phyloP scores from a whole-genome alignment of 2,888 invertebrate genomes.

The Drosophila nr. fundita region DNA sequence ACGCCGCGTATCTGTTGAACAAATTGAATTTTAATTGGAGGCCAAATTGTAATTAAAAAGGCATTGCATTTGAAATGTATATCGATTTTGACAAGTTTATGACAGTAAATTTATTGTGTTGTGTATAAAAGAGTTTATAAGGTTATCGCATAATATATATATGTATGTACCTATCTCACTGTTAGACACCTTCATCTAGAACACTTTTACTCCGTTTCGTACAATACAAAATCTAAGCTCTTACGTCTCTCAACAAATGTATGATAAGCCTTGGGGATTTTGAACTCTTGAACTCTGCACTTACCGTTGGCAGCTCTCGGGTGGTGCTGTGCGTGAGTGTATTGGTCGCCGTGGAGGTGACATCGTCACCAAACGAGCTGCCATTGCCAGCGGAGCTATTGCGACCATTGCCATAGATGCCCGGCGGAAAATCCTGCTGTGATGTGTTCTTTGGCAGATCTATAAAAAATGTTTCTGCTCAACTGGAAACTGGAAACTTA shows the following conservation, averaged over 20 bases:
- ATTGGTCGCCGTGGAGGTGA: conserved; percentile 83
- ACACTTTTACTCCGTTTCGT: not conserved
- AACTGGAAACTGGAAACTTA: not conserved
- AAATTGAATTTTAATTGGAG: not conserved
- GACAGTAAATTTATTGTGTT: not conserved
- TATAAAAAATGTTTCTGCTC: conserved; percentile 10
- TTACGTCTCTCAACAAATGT: not conserved
- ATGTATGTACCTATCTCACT: not conserved
- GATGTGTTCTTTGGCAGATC: conserved; percentile 92
- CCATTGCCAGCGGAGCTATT: conserved; percentile 56
- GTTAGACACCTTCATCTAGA: not conserved
- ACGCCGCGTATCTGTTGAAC: conserved; percentile 92
- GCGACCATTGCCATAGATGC: conserved; percentile 46
- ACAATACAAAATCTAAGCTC: not conserved
- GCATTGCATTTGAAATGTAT: not conserved
- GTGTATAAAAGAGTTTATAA: not conserved
- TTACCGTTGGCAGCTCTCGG: conserved; percentile 84
- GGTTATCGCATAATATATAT: not conserved
- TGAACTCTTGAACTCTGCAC: not conserved
- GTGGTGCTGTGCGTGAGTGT: conserved; percentile 82
- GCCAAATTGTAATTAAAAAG: not conserved
- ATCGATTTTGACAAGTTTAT: not conserved
- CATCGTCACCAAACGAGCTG: conserved; percentile 78
- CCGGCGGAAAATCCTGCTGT: conserved; percentile 88
- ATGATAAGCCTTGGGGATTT: not conserved